Evolutionary conservation across 2,113 vertebrate genomes (phyloP).

Genomic region (Holacanthus passer): DNA sequence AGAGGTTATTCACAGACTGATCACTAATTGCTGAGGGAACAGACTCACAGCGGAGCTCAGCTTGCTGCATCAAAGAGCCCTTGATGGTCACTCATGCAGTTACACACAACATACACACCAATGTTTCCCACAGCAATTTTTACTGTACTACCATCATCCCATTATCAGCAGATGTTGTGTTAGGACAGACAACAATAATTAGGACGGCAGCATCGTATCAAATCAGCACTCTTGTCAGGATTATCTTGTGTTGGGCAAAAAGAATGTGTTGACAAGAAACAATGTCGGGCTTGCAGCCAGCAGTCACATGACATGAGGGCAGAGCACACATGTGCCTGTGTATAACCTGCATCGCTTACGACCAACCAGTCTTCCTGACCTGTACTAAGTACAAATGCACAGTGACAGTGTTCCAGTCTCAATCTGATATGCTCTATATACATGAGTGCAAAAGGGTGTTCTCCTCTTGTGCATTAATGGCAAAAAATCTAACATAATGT

Average conservation of each 20-base stretch:
- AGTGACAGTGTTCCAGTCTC: background rate
- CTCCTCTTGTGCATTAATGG: background rate
- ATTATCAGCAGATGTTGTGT: background rate
- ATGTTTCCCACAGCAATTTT: conserved; percentile 31
- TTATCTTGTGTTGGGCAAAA: background rate
- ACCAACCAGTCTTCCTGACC: background rate
- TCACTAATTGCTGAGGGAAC: conserved; percentile 51
- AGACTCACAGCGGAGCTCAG: conserved; percentile 47
- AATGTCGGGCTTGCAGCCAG: background rate
- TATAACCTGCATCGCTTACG: too few relatives aligned
- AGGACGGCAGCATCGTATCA: background rate
- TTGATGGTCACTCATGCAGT: conserved; percentile 42
- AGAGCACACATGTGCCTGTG: background rate
- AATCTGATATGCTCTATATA: background rate
- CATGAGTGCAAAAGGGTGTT: background rate
- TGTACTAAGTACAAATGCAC: background rate
- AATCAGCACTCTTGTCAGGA: background rate
- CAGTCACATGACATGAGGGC: background rate
- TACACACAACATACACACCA: conserved; percentile 17
- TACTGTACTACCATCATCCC: too few relatives aligned
- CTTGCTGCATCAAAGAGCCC: conserved; percentile 55
- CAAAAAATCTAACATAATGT: background rate
- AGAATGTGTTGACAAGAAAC: background rate
- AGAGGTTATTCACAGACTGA: conserved; percentile 36
- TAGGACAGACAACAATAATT: background rate